Conservation (phyloP, 2,113 vertebrate genomes). For the Neopipo cinnamomea region DNA sequence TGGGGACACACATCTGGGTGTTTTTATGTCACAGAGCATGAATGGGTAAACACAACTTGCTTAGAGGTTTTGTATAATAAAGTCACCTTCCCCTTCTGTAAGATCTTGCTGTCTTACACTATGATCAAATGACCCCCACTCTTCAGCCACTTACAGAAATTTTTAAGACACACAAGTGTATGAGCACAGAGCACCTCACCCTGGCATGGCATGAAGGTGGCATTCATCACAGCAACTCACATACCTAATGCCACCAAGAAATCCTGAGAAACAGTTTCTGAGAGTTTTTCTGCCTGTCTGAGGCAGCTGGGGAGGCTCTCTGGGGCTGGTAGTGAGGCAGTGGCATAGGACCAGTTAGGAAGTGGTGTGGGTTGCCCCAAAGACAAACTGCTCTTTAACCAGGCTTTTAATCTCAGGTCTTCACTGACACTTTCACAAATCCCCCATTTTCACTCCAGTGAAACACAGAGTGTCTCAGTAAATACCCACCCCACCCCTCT, state of each 20-base stretch:
- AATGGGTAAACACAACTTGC: neutral
- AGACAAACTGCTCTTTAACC: neutral
- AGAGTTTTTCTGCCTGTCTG: neutral
- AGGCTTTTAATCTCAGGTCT: neutral
- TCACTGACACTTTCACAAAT: neutral
- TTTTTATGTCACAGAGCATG: neutral
- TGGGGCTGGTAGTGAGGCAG: neutral
- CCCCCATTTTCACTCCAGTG: neutral
- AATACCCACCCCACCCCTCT: neutral
- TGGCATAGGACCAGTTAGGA: fast-evolving
- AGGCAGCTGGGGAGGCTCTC: neutral
- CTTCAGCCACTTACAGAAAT: neutral
- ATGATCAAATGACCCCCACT: fast-evolving
- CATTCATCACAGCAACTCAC: neutral
- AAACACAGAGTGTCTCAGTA: neutral
- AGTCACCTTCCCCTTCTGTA: neutral
- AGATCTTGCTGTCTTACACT: neutral
- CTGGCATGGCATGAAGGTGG: fast-evolving
- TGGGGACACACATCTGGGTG: neutral
- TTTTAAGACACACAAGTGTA: neutral
- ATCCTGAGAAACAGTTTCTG: neutral
- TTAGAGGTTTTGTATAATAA: neutral
- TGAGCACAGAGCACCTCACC: neutral
- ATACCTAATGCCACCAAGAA: neutral
- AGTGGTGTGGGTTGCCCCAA: neutral